These are phyloP conservation scores for Euplagia quadripunctaria DNA, from an alignment of 2,888 invertebrate species.

Conservation along the genomic window DNA sequence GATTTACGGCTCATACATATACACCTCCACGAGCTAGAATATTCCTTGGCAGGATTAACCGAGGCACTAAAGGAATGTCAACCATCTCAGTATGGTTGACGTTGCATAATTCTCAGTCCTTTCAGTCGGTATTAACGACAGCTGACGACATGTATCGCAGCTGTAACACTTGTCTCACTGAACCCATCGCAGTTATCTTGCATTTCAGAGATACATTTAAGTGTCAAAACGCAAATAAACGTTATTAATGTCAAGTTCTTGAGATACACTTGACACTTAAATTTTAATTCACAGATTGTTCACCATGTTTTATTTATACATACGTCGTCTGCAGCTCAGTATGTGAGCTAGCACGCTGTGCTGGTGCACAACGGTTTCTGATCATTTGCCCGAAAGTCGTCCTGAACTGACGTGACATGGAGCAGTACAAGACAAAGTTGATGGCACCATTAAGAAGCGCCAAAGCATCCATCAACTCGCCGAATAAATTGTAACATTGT, in stretches of 20 bases:
- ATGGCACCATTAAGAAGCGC: slow-evolving; percentile 97
- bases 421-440: slow-evolving; percentile 97
- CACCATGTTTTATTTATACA: slow-evolving; percentile 73
- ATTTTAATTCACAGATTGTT: slow-evolving; percentile 3
- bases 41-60: slow-evolving; percentile 1
- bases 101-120: slow-evolving; percentile 5
- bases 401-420: slow-evolving; percentile 97
- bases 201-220: background rate
- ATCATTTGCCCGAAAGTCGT: slow-evolving; percentile 92
- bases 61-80: slow-evolving; percentile 1
- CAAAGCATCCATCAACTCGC: slow-evolving; percentile 95
- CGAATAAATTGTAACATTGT: slow-evolving; percentile 93
- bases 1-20: slow-evolving; percentile 11
- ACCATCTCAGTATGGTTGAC: slow-evolving; percentile 4
- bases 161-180: slow-evolving; percentile 4
- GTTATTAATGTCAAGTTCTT: background rate
- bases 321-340: slow-evolving; percentile 90
- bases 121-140: background rate
- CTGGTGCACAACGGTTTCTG: slow-evolving; percentile 86
- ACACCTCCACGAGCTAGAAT: background rate
- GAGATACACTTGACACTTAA: slow-evolving; percentile 2
- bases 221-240: slow-evolving; percentile 3
- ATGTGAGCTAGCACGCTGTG: slow-evolving; percentile 83
- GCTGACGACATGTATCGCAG: background rate
- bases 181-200: slow-evolving; percentile 7